Conservation (phyloP, 2,113 vertebrate genomes). For the Baryphthengus martii region DNA sequence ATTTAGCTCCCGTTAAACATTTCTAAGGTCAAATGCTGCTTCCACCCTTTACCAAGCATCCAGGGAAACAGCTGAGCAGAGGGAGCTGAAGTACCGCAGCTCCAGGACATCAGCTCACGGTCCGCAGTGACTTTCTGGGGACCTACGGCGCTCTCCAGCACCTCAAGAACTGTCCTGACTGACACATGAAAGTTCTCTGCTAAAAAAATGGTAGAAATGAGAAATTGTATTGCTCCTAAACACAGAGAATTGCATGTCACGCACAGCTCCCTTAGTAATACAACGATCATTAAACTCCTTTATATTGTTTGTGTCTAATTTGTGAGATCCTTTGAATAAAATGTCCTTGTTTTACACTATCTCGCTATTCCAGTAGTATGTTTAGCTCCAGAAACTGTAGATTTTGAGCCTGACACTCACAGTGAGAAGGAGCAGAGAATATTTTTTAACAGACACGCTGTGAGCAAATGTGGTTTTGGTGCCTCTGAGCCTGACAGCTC, state of each 20-base stretch:
- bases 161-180: background rate
- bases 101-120: background rate
- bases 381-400: background rate
- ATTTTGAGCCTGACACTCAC: background rate
- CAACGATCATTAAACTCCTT: background rate
- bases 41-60: background rate
- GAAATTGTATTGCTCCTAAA: background rate
- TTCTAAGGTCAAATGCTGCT: background rate
- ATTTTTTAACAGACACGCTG: background rate
- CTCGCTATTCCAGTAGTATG: background rate
- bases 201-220: background rate
- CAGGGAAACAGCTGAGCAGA: background rate
- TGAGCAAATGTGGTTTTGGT: background rate
- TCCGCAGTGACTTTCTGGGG: background rate
- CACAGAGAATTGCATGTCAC: background rate
- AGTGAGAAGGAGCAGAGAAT: background rate
- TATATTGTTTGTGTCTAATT: background rate
- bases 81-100: background rate
- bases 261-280: background rate
- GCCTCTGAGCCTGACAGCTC: background rate
- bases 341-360: background rate
- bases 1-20: background rate
- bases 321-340: background rate
- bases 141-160: background rate
- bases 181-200: background rate